Conservation (phyloP, 23 tunicate genomes). For the Phallusia fumigata region DNA sequence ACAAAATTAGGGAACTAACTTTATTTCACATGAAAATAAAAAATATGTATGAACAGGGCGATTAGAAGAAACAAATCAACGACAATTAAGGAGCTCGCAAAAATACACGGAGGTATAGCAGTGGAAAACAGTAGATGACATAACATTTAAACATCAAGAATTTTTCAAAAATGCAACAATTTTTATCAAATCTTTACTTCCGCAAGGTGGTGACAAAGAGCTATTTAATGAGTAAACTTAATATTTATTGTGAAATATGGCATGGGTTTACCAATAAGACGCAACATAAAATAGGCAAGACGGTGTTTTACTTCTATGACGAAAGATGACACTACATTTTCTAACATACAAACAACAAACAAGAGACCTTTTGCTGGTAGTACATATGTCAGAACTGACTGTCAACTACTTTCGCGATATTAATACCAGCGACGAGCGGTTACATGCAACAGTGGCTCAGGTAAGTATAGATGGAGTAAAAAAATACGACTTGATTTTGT, state of each 20-base stretch:
- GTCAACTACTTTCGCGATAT: too few relatives aligned
- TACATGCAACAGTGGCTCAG: background rate
- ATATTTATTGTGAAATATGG: background rate
- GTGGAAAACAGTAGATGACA: background rate
- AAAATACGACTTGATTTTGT: background rate
- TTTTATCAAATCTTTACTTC: background rate
- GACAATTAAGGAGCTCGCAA: background rate
- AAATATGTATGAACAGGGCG: background rate
- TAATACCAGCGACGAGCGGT: too few relatives aligned
- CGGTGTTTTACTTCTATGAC: background rate
- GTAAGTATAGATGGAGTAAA: background rate
- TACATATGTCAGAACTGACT: too few relatives aligned
- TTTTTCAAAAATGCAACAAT: too few relatives aligned
- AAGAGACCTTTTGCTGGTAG: too few relatives aligned
- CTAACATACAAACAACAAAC: too few relatives aligned
- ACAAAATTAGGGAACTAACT: background rate
- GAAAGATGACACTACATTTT: background rate
- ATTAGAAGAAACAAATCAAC: background rate
- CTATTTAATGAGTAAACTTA: background rate
- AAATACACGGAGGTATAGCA: background rate
- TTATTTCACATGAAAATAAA: slow-evolving; percentile 4
- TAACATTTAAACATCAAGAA: background rate
- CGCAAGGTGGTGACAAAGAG: slow-evolving; percentile 1
- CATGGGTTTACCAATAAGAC: background rate
- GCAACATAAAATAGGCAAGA: background rate